Evolutionary conservation across 2,888 invertebrate species (phyloP), one percentile per base, ranked within the genome.

Genomic region (Hypolimnas misippus): DNA sequence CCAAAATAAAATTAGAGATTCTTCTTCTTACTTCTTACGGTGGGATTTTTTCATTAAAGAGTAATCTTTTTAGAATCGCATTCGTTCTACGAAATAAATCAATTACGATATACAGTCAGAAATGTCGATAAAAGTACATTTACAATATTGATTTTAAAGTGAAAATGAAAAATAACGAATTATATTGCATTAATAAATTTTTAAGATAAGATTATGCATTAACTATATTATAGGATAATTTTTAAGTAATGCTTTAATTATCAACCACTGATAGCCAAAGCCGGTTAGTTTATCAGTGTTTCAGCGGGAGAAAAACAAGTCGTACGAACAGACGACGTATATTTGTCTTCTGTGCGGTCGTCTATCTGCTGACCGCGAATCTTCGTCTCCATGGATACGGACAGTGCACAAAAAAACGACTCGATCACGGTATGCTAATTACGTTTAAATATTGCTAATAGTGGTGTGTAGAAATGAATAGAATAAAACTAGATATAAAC

Each of bases 271-370:
- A 86, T 86, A 83, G 74, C 71, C 71, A 75, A 77, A 78, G 77
- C 73, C 71, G 72, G 74, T 72, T 68, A 50, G 76, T 83, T 87
- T 88, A 87, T 89, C 86, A 83, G 78, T 74, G 72, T 66, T 64
- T 63, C 60, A 71, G 71, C 73, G 73, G 74, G 76, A 77, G 80
- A 81, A 77, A 79, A 78, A 75, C 73, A 74, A 71, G 71, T 68
- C 68, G 73, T 38, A 73, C 76, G 76, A 70, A 73, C 75, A 76
- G 73, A 74, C 75, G 70, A 64, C 70, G 75, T 73, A 76, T 76
- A 76, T 78, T 75, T 76, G 79, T 77, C 74, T 72, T 71, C 70
- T 72, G 74, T 71, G 74, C 76, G 79, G 70, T 71, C 75, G 76
- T 75, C 70, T 70, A 70, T 72, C 74, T 74, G 76, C 80, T 65